phyloP scores from a whole-genome alignment of 1,140 invertebrate species.

The Eumaeus atala region DNA sequence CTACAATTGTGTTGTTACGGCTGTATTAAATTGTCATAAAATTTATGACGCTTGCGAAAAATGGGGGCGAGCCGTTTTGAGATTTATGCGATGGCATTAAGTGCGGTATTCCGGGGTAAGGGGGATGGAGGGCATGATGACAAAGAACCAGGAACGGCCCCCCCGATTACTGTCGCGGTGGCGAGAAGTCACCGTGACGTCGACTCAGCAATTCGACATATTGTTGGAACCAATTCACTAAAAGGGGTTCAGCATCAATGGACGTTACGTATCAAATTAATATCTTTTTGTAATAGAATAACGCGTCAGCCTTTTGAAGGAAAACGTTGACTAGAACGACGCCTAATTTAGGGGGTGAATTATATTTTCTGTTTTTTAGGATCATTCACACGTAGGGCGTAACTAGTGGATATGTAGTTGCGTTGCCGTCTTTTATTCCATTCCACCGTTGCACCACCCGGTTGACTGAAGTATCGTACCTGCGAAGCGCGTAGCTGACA shows the following conservation, averaged over 20 bases:
- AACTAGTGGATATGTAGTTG: too few species aligned
- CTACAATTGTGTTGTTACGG: slow-evolving; percentile 70
- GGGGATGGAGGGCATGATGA: slow-evolving; percentile 45
- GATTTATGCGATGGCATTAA: slow-evolving; percentile 16
- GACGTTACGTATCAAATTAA: slow-evolving; percentile 53
- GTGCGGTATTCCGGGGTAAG: slow-evolving; percentile 20
- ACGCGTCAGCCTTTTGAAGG: slow-evolving; percentile 11
- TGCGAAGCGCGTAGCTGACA: too few species aligned
- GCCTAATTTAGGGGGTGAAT: too few species aligned
- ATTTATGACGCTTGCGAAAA: slow-evolving; percentile 65
- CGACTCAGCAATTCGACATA: slow-evolving; percentile 53
- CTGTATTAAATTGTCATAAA: slow-evolving; percentile 71
- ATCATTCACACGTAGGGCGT: too few species aligned
- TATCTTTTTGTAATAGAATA: slow-evolving; percentile 2
- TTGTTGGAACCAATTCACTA: slow-evolving; percentile 41
- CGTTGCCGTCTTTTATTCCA: too few species aligned
- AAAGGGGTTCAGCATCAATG: slow-evolving; percentile 49
- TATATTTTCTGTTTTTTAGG: too few species aligned
- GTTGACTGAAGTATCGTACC: too few species aligned
- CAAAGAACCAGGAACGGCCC: slow-evolving; percentile 56
- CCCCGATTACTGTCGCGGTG: slow-evolving; percentile 53
- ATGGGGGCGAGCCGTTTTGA: slow-evolving; percentile 18
- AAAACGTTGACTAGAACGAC: not conserved
- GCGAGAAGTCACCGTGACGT: slow-evolving; percentile 56
- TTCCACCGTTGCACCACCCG: too few species aligned